A percentile compares a stretch with the other conserved stretches of the same genome.
These are phyloP conservation scores for Chrysolina americana DNA, from an alignment of 2,888 invertebrate species.

Conservation along the genomic window DNA sequence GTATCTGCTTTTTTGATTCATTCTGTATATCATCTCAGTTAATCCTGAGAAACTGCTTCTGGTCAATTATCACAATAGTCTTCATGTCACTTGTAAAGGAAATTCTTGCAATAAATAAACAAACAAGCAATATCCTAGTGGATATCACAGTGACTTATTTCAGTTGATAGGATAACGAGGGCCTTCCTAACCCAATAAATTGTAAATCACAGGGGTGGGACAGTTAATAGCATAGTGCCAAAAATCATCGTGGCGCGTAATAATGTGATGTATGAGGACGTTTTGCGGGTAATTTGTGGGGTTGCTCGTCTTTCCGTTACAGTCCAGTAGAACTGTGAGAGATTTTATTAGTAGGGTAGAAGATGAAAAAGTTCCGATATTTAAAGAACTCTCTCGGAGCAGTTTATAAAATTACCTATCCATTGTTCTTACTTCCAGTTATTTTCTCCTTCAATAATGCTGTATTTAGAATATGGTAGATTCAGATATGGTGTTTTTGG, in stretches of 20 bases:
- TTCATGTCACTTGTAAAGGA: not conserved
- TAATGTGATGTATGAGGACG: conserved; percentile 67
- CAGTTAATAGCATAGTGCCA: conserved; percentile 65
- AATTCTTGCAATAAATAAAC: conserved; percentile 30
- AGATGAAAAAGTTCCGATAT: too few relatives aligned
- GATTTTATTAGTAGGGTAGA: not conserved
- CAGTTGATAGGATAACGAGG: conserved; percentile 40
- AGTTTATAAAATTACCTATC: too few relatives aligned
- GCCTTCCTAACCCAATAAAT: conserved; percentile 43
- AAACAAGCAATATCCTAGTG: conserved; percentile 43
- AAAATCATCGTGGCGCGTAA: conserved; percentile 68
- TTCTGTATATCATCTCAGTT: too few relatives aligned
- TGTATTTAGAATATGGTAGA: too few relatives aligned
- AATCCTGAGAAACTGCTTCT: too few relatives aligned
- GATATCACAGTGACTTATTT: conserved; percentile 46
- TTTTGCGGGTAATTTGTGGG: conserved; percentile 67
- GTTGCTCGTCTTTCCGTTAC: conserved; percentile 46
- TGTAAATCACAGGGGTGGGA: conserved; percentile 54
- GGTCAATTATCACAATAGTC: too few relatives aligned
- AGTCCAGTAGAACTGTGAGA: not conserved
- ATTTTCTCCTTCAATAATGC: too few relatives aligned
- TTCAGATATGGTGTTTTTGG: too few relatives aligned
- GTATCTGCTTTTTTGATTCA: too few relatives aligned
- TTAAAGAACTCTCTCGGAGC: too few relatives aligned
- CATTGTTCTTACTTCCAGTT: too few relatives aligned